Percentiles rank a stretch among this genome's conserved stretches.
Evolutionary conservation across 2,888 invertebrate species (phyloP).

Genomic region (Achlya flavicornis): DNA sequence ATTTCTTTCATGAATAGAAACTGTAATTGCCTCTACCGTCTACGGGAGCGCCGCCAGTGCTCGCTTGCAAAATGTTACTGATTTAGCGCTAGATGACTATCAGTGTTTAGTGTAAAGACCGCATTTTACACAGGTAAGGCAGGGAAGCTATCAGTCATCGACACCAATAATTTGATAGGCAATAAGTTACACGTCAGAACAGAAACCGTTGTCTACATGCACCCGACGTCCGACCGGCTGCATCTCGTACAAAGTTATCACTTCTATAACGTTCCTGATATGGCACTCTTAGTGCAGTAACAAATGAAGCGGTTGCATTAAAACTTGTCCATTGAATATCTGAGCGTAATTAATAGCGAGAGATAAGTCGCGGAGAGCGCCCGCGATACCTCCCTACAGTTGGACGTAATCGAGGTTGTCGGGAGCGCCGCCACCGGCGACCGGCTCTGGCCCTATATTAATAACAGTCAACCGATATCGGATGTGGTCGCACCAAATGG

Average conservation of each 20-base stretch:
- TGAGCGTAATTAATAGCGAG: slow-evolving; percentile 79
- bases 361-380: slow-evolving; percentile 75
- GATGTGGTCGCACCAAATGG: slow-evolving; percentile 77
- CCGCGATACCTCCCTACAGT: slow-evolving; percentile 63
- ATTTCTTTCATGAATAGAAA: slow-evolving; percentile 78
- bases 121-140: slow-evolving; percentile 46
- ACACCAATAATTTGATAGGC: slow-evolving; percentile 35
- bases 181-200: slow-evolving; percentile 42
- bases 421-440: slow-evolving; percentile 70
- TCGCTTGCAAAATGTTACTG: slow-evolving; percentile 65
- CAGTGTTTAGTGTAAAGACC: slow-evolving; percentile 55
- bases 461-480: slow-evolving; percentile 78
- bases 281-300: slow-evolving; percentile 72
- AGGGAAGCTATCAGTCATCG: slow-evolving; percentile 58
- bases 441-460: slow-evolving; percentile 70
- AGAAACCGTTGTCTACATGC: slow-evolving; percentile 30
- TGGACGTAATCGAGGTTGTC: slow-evolving; percentile 69
- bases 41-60: slow-evolving; percentile 45
- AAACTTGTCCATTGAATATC: slow-evolving; percentile 81
- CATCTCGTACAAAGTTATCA: slow-evolving; percentile 73
- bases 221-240: slow-evolving; percentile 49
- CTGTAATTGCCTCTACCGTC: slow-evolving; percentile 68
- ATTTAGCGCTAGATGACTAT: slow-evolving; percentile 68
- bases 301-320: slow-evolving; percentile 84
- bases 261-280: slow-evolving; percentile 71